Evolutionary conservation across 2,113 vertebrate species (phyloP), one percentile per base, ranked within the genome.

Genomic region (Gila orcuttii): DNA sequence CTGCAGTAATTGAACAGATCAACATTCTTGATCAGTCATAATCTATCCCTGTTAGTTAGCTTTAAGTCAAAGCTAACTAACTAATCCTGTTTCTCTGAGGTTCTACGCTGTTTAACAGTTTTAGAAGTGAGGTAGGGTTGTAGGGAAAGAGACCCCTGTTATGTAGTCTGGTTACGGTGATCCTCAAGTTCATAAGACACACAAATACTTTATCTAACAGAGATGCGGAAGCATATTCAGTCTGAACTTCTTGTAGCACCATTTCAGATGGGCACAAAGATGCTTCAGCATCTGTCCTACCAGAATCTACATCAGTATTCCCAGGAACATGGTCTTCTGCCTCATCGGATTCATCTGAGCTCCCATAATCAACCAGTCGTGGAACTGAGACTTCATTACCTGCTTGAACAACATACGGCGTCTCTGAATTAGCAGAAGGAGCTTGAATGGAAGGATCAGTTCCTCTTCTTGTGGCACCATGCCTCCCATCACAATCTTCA

Each of bases 101-200:
- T 55, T 95, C 89, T 47, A 96, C 3, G 0, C 91, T 88, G 52
- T 25, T 89, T 28, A 99, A 87, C 1, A 99, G 94, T 87, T 94
- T 97, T 21, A 99, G 73, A 79, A 99, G 95, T 0, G 96, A 96
- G 3, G 93, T 90, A 0, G 98, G 95, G 82, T 98, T 99, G 87
- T 99, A 99, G 0, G 98, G 97, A 86, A 98, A 99, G 45, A 99
- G 96, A 33, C 94, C 91, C 91, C 93, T 97, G 47, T 85, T 90
- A n/a, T 96, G 96, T 85, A 99, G 91, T 89, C 94, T 96, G 2
- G 28, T 86, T 91, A 99, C 86, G 45, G 97, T 94, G 68, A 85
- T 73, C 59, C 94, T 94, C 57, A 99, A 94, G 47, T 96, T 91
- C n/a, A 87, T 85, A 86, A 98, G 90, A 83, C 97, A 98, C 28